Evolutionary conservation across 1,140 invertebrate species (phyloP).

Genomic region (Brachionus angularis): DNA sequence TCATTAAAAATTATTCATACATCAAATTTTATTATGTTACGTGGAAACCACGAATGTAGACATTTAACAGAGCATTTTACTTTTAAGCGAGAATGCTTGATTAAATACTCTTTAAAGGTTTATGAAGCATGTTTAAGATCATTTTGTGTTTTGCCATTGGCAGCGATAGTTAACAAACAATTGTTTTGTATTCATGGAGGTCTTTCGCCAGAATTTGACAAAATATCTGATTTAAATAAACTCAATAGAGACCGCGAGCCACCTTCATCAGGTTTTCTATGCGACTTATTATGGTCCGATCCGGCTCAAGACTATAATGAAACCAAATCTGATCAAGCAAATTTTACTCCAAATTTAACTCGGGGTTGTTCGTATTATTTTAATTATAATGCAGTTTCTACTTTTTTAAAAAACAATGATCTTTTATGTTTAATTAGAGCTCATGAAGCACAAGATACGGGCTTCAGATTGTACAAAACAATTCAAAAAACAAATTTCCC

Average conservation of each 20-base stretch:
- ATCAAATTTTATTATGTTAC: slow-evolving; percentile 59
- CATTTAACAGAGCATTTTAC: slow-evolving; percentile 48
- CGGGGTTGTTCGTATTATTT: slow-evolving; percentile 41
- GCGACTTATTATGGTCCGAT: slow-evolving; percentile 39
- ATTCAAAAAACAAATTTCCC: slow-evolving; percentile 99
- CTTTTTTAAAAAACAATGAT: slow-evolving; percentile 37
- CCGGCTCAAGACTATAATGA: slow-evolving; percentile 12
- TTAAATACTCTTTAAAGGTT: slow-evolving; percentile 53
- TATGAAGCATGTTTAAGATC: slow-evolving; percentile 48
- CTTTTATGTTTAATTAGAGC: slow-evolving; percentile 38
- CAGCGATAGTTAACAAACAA: slow-evolving; percentile 40
- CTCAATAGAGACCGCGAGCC: slow-evolving; percentile 9
- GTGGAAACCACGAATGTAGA: slow-evolving; percentile 51
- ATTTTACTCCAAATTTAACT: slow-evolving; percentile 8
- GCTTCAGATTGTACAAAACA: slow-evolving; percentile 90
- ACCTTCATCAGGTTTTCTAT: slow-evolving; percentile 27
- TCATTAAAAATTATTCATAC: slow-evolving; percentile 60
- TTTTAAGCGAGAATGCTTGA: slow-evolving; percentile 52
- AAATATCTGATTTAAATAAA: slow-evolving; percentile 8
- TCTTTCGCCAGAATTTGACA: slow-evolving; percentile 85
- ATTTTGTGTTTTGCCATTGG: slow-evolving; percentile 46
- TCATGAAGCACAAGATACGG: slow-evolving; percentile 35
- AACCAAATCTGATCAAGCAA: background rate
- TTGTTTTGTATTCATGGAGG: slow-evolving; percentile 99
- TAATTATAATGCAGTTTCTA: slow-evolving; percentile 25